Base-by-base conservation (phyloP, 2,113 vertebrate genomes). In the Cyphomyrus plagiostoma region DNA sequence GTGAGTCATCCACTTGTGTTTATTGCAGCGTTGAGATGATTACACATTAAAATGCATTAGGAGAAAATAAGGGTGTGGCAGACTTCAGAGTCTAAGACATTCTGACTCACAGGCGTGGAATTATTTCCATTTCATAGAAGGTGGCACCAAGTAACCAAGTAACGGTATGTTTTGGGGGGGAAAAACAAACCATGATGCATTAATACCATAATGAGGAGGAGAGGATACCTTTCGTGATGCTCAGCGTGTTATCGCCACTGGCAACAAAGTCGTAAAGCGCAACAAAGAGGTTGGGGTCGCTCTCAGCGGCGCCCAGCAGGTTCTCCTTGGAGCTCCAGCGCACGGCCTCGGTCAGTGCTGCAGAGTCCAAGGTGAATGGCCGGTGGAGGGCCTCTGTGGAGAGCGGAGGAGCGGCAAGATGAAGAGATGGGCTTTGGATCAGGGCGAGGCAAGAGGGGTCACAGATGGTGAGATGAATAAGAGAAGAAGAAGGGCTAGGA, bases 211-310 rank as follows among this genome's bases (percentile, higher is more conserved):
- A 26, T 1, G 13, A 66, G 52, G 35, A 58, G 53, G 56, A 62
- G 53, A 26, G 49, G 87, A 19, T 93, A 99, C 98, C 98, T 99
- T 99, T 99, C 50, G 98, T 99, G 94, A 99, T 99, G 95, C 98
- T 99, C 90, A 99, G 97, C 0, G 98, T 99, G 94, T 99, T 99
- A 96, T 99, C 98, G 89, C 98, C 98, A n/a, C 98, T 99, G 93
- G 98, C 98, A 82, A 99, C 98, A 92, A 99, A 99, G 95, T 99
- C 98, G 77, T 99, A 99, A 97, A 99, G 98, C 96, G 98, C 98
- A 95, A 99, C 98, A 70, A 99, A 99, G 92, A 99, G 98, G 96
- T 99, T 99, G 53, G 98, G 98, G 91, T 99, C 98, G 4, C 97
- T 99, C 95, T 99, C 98, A 0, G 98, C 95, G 42, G 98, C 98